phyloP scores from a whole-genome alignment of 2,888 invertebrate species.

The Calliopum simillimum region DNA sequence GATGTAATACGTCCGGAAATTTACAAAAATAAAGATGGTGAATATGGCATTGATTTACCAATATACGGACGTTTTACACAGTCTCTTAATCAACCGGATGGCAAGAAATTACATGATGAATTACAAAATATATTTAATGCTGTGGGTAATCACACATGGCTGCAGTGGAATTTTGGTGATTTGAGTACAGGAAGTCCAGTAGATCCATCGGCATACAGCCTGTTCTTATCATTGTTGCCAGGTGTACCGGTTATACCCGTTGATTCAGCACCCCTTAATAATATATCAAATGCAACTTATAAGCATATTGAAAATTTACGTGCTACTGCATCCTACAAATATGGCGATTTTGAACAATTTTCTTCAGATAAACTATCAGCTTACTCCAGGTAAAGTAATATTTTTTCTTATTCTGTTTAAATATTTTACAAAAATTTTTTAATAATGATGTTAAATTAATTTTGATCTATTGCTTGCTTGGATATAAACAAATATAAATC shows the following conservation, averaged over 20 bases:
- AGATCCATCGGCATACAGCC: constrained; percentile 69
- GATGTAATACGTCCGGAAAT: constrained; percentile 59
- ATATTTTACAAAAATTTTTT: no score
- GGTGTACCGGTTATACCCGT: constrained; percentile 77
- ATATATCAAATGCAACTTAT: constrained; percentile 49
- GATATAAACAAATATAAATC: constrained; percentile 31
- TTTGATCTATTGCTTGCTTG: no score
- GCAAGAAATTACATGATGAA: constrained; percentile 54
- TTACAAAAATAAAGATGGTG: constrained; percentile 52
- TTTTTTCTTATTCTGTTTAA: no score
- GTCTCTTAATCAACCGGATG: constrained; percentile 50
- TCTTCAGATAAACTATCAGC: constrained; percentile 71
- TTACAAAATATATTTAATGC: constrained; percentile 52
- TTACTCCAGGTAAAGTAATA: constrained; percentile 74
- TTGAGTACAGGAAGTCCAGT: constrained; percentile 45
- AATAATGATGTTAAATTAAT: no score
- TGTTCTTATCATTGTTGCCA: constrained; percentile 81
- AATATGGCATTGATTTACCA: constrained; percentile 62
- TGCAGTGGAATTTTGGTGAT: constrained; percentile 65
- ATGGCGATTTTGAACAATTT: constrained; percentile 70
- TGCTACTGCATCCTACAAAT: constrained; percentile 73
- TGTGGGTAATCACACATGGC: constrained; percentile 58
- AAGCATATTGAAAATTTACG: constrained; percentile 67
- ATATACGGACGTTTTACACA: constrained; percentile 61
- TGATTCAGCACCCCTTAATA: constrained; percentile 45